Evolutionary conservation across 2,113 vertebrate genomes (phyloP).

Genomic region (Oncorhynchus gorbuscha): DNA sequence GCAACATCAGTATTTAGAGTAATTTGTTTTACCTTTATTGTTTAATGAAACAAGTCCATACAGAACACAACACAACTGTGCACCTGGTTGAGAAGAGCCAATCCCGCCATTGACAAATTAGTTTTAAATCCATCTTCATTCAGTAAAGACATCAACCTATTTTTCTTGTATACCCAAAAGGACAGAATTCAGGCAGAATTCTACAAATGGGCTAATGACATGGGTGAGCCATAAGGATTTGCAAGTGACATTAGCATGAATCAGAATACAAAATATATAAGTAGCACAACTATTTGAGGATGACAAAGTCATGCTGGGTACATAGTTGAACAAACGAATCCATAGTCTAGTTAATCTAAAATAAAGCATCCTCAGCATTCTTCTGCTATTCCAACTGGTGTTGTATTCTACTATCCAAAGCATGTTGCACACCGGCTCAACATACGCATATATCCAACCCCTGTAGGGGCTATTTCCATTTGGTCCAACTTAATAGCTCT

Average conservation of each 20-base stretch:
- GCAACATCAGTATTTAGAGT: neutral
- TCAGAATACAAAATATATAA: neutral
- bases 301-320: too few species aligned
- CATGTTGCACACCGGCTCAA: neutral
- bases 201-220: neutral
- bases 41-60: too few species aligned
- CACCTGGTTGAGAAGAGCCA: too few species aligned
- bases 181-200: too few species aligned
- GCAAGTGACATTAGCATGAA: neutral
- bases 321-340: too few species aligned
- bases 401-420: neutral
- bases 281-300: neutral
- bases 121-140: too few species aligned
- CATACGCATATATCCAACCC: neutral
- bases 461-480: neutral
- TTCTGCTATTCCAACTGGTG: neutral
- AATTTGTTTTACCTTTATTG: too few species aligned
- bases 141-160: too few species aligned
- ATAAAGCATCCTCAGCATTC: neutral
- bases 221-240: neutral
- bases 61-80: too few species aligned
- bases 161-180: too few species aligned
- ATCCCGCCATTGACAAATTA: too few species aligned
- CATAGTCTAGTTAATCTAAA: neutral
- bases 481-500: slow-evolving; percentile 33